A percentile compares a stretch with the other conserved stretches of the same genome.
phyloP scores from a whole-genome alignment of 2,797 vertebrate genomes.

The Pipistrellus kuhlii region DNA sequence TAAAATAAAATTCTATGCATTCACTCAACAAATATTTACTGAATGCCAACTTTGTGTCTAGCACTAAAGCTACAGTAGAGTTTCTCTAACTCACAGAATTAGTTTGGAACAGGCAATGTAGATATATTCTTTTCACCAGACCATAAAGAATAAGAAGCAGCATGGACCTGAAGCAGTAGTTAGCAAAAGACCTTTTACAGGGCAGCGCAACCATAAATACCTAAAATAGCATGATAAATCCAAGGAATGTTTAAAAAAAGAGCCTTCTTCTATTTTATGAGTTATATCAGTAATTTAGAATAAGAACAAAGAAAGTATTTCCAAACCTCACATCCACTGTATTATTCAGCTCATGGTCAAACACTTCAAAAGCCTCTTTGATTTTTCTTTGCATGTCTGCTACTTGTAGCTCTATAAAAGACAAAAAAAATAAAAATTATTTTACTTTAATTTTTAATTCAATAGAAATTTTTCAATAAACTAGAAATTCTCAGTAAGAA shows the following conservation, averaged over 20 bases:
- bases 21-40: conserved; percentile 11
- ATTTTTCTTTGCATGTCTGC: conserved; percentile 91
- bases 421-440: conserved; percentile 77
- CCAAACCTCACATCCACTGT: conserved; percentile 95
- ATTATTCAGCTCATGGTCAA: conserved; percentile 92
- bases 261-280: conserved; percentile 21
- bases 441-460: conserved; percentile 61
- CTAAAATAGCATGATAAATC: conserved; percentile 46
- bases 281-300: conserved; percentile 51
- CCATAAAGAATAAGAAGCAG: not conserved
- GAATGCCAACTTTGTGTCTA: not conserved
- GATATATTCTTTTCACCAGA: not conserved
- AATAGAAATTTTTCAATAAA: conserved; percentile 63
- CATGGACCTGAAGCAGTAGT: not conserved
- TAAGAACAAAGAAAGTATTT: conserved; percentile 70
- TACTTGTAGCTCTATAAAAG: conserved; percentile 86
- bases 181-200: conserved; percentile 25
- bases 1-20: conserved; percentile 27
- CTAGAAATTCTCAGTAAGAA: conserved; percentile 58
- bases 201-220: conserved; percentile 40
- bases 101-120: not conserved
- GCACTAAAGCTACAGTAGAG: not conserved
- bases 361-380: conserved; percentile 92
- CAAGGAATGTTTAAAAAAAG: not conserved
- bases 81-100: not conserved